These are phyloP conservation scores for Spinus olivaceus DNA, from an alignment of 2,797 vertebrate species.

Conservation along the genomic window DNA sequence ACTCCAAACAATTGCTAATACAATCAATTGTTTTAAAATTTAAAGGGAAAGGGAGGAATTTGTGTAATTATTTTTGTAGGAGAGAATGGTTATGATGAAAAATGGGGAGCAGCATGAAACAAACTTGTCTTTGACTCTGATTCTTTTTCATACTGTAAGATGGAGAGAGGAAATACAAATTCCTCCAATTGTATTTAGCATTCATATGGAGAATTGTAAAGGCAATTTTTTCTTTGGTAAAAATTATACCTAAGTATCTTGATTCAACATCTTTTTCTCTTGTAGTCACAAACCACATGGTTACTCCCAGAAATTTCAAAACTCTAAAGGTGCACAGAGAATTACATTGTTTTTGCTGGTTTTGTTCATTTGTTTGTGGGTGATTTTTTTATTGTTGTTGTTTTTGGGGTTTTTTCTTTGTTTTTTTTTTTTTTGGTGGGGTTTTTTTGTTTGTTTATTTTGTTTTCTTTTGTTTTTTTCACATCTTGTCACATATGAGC, in stretches of 20 bases:
- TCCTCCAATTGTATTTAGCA: not conserved
- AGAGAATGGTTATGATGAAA: not conserved
- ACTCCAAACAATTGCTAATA: not conserved
- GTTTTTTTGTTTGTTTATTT: fast-evolving
- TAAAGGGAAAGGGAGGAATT: not conserved
- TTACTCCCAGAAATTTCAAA: not conserved
- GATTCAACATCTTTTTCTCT: not conserved
- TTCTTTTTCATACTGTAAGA: not conserved
- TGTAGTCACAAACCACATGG: not conserved
- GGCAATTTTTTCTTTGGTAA: not conserved
- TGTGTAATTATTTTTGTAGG: not conserved
- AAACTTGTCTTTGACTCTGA: not conserved
- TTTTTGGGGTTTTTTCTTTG: not conserved
- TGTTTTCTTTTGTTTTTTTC: not conserved
- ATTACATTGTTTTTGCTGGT: not conserved
- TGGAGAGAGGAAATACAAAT: not conserved
- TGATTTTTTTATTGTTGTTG: no score
- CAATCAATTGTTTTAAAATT: not conserved
- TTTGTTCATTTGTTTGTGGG: no score
- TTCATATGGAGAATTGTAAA: not conserved
- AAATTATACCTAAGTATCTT: not conserved
- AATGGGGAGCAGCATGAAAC: not conserved
- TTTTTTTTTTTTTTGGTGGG: not conserved
- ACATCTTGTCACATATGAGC: not conserved
- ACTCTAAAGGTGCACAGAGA: not conserved